Evolutionary conservation across 2,888 invertebrate species (phyloP).

Genomic region (Shargacucullia verbasci): DNA sequence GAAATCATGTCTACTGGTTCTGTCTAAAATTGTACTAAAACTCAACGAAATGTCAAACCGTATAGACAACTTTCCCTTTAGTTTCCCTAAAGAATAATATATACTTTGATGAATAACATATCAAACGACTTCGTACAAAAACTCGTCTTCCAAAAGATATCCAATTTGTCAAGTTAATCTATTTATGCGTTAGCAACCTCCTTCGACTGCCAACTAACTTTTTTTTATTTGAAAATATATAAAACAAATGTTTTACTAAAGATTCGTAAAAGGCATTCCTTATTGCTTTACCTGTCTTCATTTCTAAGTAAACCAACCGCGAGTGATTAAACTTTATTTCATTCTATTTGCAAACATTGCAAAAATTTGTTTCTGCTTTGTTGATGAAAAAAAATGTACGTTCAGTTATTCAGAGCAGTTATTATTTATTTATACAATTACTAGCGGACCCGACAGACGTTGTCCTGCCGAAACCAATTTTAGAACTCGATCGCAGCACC

Average conservation of each 20-base stretch:
- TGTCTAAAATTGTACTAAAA: not conserved
- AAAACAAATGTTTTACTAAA: not conserved
- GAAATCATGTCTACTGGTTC: too few species aligned
- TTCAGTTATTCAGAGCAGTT: too few species aligned
- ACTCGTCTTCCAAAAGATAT: constrained; percentile 21
- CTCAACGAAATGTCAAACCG: not conserved
- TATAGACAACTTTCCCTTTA: not conserved
- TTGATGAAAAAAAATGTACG: too few species aligned
- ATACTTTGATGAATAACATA: constrained; percentile 49
- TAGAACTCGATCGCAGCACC: too few species aligned
- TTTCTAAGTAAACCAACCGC: not conserved
- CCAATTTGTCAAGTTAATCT: constrained; percentile 26
- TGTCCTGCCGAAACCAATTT: too few species aligned
- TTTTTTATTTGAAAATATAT: constrained; percentile 5
- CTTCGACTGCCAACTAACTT: constrained; percentile 1
- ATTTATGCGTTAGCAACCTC: constrained; percentile 5
- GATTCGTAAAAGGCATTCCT: not conserved
- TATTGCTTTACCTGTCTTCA: not conserved
- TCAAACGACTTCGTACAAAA: constrained; percentile 29
- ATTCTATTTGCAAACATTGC: too few species aligned
- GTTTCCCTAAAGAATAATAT: constrained; percentile 15
- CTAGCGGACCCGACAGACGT: too few species aligned
- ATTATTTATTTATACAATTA: too few species aligned
- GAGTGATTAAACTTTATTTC: not conserved
- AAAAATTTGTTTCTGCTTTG: too few species aligned